Conservation (phyloP, 2,797 vertebrate species). For the Hemitrygon akajei region DNA sequence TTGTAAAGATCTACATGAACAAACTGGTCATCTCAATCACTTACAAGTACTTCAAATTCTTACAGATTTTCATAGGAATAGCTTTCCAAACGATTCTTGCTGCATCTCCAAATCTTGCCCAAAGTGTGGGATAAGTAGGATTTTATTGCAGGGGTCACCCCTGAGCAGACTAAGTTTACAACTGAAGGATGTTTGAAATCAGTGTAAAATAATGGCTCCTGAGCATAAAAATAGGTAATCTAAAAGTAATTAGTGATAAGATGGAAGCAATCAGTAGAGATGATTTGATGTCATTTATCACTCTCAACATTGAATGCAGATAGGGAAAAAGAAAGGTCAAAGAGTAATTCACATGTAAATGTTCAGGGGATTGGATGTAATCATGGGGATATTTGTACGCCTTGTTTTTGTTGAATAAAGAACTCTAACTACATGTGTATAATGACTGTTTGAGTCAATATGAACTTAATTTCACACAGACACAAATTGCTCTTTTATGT, state of each 20-base stretch:
- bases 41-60: not conserved
- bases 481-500: not conserved
- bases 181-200: not conserved
- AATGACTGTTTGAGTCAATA: slow-evolving; percentile 4
- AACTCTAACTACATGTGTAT: not conserved
- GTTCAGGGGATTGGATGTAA: not conserved
- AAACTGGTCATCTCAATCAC: not conserved
- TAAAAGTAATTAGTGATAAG: not conserved
- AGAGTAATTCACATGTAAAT: not conserved
- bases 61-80: not conserved
- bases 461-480: not conserved
- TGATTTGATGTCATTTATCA: not conserved
- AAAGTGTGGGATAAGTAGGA: not conserved
- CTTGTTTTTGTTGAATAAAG: slow-evolving; percentile 17
- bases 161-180: not conserved
- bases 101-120: not conserved
- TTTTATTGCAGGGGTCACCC: not conserved
- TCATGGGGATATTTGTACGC: slow-evolving; percentile 12
- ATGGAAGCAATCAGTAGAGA: not conserved
- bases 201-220: not conserved
- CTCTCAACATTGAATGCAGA: not conserved
- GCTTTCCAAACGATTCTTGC: not conserved
- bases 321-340: not conserved
- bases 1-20: not conserved
- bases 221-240: not conserved